These are phyloP conservation scores for Heliothis peltigera DNA, from an alignment of 2,888 invertebrate genomes.

Conservation along the genomic window DNA sequence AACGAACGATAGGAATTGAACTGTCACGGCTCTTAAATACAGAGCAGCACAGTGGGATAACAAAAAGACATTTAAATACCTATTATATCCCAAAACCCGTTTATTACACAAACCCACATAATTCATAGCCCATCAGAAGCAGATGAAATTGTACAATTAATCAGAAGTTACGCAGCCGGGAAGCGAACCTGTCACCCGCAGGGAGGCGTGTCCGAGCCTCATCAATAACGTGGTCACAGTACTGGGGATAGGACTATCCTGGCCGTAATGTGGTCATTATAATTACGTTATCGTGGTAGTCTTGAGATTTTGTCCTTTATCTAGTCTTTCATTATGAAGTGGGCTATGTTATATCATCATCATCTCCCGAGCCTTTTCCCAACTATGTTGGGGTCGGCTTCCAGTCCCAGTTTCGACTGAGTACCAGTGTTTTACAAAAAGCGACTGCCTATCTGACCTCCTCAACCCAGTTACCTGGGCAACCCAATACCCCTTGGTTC, in stretches of 20 bases:
- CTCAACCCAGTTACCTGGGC: no score
- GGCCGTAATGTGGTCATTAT: slow-evolving; percentile 10
- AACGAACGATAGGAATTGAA: no score
- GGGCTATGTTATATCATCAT: no score
- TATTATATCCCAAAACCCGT: not conserved
- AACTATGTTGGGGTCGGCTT: no score
- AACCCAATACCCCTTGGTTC: no score
- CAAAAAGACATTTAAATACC: not conserved
- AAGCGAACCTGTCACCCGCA: slow-evolving; percentile 53
- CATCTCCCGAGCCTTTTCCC: no score
- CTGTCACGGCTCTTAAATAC: no score
- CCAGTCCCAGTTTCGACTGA: no score
- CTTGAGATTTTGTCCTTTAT: no score
- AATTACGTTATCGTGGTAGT: not conserved
- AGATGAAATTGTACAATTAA: slow-evolving; percentile 48
- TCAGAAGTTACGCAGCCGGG: slow-evolving; percentile 45
- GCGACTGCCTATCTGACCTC: no score
- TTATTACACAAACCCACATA: not conserved
- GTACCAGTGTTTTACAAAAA: no score
- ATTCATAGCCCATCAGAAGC: slow-evolving; percentile 29
- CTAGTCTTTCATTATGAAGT: no score
- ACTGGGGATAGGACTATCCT: slow-evolving; percentile 23
- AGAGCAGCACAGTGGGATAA: not conserved
- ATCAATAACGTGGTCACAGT: slow-evolving; percentile 45
- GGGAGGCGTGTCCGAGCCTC: slow-evolving; percentile 42